A percentile compares a stretch with the other conserved stretches of the same genome.
These are phyloP conservation scores for Myripristis jacobus DNA, from an alignment of 2,797 vertebrate genomes.

Conservation along the genomic window DNA sequence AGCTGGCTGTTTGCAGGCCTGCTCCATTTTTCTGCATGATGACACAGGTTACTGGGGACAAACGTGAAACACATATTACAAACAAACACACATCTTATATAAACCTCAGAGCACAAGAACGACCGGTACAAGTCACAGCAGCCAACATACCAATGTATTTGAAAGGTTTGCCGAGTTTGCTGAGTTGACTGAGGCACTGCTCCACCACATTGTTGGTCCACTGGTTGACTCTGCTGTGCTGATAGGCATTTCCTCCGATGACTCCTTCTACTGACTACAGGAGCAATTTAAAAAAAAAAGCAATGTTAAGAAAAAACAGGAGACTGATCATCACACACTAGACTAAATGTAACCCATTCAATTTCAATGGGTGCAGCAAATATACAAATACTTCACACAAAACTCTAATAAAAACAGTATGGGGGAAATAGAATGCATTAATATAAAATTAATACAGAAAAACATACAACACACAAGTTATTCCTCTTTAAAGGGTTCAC, in stretches of 20 bases:
- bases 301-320: neutral
- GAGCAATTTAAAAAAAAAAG: neutral
- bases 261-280: slow-evolving; percentile 89
- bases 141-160: slow-evolving; percentile 91
- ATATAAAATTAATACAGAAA: no score
- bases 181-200: slow-evolving; percentile 92
- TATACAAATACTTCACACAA: no score
- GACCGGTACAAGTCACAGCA: neutral
- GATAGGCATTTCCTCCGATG: slow-evolving; percentile 91
- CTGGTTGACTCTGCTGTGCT: slow-evolving; percentile 93
- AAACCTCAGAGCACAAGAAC: neutral
- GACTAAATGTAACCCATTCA: no score
- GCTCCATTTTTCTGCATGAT: slow-evolving; percentile 99
- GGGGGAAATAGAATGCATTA: no score
- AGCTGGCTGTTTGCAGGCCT: slow-evolving; percentile 92
- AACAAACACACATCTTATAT: neutral
- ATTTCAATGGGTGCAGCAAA: no score
- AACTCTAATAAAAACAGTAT: no score
- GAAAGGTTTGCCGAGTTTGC: slow-evolving; percentile 93
- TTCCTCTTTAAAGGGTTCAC: no score
- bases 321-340: slow-evolving; percentile 2
- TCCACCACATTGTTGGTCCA: slow-evolving; percentile 93
- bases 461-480: no score
- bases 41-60: slow-evolving; percentile 88
- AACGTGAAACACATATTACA: neutral